A percentile compares a stretch with the other conserved stretches of the same genome.
Conservation (phyloP, 2,113 vertebrate species). For the Calidris pygmaea region DNA sequence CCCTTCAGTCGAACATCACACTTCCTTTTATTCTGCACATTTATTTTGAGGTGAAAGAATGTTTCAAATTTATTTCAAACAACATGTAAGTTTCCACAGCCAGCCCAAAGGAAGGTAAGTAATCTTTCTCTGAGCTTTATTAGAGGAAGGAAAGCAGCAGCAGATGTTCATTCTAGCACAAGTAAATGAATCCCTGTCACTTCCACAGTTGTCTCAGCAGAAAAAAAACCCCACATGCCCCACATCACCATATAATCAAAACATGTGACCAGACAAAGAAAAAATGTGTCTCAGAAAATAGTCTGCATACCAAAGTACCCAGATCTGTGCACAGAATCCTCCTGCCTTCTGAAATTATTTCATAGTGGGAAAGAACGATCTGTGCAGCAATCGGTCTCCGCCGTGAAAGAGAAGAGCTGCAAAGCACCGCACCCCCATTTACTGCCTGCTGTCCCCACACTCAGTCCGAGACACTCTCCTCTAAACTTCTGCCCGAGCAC, state of each 20-base stretch:
- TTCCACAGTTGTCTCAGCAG: slow-evolving; percentile 24
- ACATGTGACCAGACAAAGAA: background rate
- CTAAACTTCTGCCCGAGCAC: background rate
- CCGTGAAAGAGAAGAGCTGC: background rate
- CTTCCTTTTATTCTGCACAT: background rate
- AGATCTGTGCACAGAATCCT: background rate
- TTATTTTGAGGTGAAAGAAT: background rate
- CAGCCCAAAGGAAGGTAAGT: background rate
- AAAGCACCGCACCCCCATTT: background rate
- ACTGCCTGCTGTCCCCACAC: background rate
- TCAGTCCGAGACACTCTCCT: background rate
- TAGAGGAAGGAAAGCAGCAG: background rate
- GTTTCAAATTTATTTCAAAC: background rate
- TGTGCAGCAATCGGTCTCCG: background rate
- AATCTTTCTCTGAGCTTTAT: background rate
- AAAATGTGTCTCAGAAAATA: background rate
- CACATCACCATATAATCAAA: slow-evolving; percentile 1
- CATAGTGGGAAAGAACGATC: background rate
- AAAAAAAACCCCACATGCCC: background rate
- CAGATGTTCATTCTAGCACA: background rate
- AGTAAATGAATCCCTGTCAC: background rate
- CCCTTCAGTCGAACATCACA: background rate
- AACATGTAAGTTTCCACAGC: background rate
- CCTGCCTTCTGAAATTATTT: background rate
- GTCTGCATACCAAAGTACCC: background rate